phyloP scores from a whole-genome alignment of 2,888 invertebrate genomes.

The Synergus japonicus region DNA sequence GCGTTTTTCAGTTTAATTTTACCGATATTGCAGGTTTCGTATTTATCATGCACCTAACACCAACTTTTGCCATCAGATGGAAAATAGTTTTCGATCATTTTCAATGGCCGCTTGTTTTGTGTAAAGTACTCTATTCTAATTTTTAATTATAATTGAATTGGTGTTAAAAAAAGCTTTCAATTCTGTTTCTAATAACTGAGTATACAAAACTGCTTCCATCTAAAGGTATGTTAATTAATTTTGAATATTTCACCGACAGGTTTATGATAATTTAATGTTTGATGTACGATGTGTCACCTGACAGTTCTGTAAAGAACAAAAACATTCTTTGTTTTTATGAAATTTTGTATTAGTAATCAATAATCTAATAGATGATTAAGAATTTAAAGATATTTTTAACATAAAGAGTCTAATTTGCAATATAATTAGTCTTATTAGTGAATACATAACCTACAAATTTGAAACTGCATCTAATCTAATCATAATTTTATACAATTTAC shows the following conservation, averaged over 20 bases:
- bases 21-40: neutral
- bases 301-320: neutral
- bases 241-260: neutral
- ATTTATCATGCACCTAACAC: neutral
- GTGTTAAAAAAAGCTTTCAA: neutral
- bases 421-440: neutral
- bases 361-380: neutral
- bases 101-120: neutral
- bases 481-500: neutral
- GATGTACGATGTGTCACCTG: neutral
- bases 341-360: neutral
- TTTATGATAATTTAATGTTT: neutral
- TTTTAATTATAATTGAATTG: neutral
- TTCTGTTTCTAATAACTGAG: neutral
- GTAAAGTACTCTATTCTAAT: neutral
- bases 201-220: neutral
- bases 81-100: neutral
- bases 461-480: neutral
- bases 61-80: neutral
- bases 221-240: neutral
- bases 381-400: neutral
- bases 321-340: neutral
- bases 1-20: neutral
- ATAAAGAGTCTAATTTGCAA: neutral
- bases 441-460: slow-evolving; percentile 26